These are phyloP conservation scores for Oenanthe melanoleuca DNA, from an alignment of 2,113 vertebrate genomes.

Conservation along the genomic window DNA sequence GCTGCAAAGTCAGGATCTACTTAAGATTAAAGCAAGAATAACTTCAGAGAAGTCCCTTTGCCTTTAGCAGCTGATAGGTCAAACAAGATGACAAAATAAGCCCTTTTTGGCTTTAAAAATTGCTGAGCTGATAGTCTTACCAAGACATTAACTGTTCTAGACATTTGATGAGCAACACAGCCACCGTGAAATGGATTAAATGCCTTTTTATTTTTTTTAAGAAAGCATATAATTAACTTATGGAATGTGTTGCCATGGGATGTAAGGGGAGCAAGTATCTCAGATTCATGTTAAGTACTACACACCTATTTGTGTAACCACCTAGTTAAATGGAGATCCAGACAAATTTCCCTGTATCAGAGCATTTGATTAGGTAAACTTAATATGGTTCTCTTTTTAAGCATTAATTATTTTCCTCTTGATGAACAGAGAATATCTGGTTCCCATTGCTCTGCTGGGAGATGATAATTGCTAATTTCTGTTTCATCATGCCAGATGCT, in stretches of 20 bases:
- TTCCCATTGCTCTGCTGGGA: background rate
- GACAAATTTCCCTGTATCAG: background rate
- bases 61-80: background rate
- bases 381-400: background rate
- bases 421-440: background rate
- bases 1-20: background rate
- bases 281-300: background rate
- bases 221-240: slow-evolving; percentile 36
- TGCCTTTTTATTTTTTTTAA: background rate
- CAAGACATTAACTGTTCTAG: background rate
- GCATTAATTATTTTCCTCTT: background rate
- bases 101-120: background rate
- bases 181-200: background rate
- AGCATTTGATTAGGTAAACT: background rate
- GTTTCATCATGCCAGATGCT: background rate
- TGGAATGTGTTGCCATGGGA: background rate
- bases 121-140: background rate
- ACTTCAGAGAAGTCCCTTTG: background rate
- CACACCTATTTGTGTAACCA: background rate
- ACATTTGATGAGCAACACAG: background rate
- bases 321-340: background rate
- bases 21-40: background rate
- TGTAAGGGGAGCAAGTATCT: background rate
- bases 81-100: background rate
- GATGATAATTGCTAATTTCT: background rate